phyloP scores from a whole-genome alignment of 2,113 vertebrate species.

The Epinephelus fuscoguttatus region DNA sequence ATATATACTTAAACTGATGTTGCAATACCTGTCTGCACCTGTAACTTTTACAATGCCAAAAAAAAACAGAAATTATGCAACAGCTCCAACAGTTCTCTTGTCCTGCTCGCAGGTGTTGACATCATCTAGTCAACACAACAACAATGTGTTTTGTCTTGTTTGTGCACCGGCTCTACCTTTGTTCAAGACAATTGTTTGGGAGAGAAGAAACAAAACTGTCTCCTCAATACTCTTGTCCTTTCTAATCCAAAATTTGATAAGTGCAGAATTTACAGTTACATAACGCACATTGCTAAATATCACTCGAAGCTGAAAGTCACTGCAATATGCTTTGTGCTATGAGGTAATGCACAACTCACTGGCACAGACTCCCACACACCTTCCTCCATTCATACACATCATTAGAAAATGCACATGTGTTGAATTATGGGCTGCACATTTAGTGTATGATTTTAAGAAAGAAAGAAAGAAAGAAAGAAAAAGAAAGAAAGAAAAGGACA shows the following conservation, averaged over 20 bases:
- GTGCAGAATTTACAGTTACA: constrained; percentile 5
- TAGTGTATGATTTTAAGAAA: not conserved
- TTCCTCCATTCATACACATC: not conserved
- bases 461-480: not conserved
- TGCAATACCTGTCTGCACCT: not conserved
- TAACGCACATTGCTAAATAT: constrained; percentile 8
- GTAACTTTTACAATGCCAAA: not conserved
- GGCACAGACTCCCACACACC: not conserved
- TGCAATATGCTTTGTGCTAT: not conserved
- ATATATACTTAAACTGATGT: not conserved
- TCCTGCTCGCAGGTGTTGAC: constrained; percentile 23
- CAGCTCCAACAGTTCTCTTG: not conserved
- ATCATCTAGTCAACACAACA: constrained; percentile 24
- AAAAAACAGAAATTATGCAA: not conserved
- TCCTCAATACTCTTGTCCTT: not conserved
- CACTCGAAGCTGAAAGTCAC: not conserved
- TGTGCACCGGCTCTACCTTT: not conserved
- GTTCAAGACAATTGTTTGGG: not conserved
- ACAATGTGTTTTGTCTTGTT: not conserved
- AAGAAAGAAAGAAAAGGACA: not conserved
- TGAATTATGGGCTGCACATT: not conserved
- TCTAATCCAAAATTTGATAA: not conserved
- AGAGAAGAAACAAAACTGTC: not conserved
- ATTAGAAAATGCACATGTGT: not conserved
- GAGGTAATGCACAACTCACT: not conserved